Percentiles rank a stretch among this genome's conserved stretches.
Evolutionary conservation across 1,140 invertebrate species (phyloP).

Genomic region (Philopotamus ludificatus): DNA sequence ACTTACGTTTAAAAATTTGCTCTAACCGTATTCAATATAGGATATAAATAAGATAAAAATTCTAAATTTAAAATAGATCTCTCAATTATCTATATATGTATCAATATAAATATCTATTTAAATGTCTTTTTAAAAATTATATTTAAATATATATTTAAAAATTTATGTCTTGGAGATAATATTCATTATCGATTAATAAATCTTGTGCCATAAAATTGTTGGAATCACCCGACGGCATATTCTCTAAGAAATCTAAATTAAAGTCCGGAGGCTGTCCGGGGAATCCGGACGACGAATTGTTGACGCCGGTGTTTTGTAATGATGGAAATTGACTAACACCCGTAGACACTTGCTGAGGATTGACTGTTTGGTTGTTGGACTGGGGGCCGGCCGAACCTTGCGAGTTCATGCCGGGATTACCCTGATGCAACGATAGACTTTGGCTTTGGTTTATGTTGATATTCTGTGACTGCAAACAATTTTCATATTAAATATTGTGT

Average conservation of each 20-base stretch:
- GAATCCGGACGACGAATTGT: conserved; percentile 56
- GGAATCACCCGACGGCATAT: conserved; percentile 67
- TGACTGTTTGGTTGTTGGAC: conserved; percentile 28
- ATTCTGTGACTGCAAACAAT: conserved; percentile 57
- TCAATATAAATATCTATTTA: too few species aligned
- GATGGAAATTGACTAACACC: conserved; percentile 46
- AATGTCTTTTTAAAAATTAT: too few species aligned
- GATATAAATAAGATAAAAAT: too few species aligned
- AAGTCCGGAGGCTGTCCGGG: conserved; percentile 65
- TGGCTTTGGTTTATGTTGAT: conserved; percentile 67
- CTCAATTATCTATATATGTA: too few species aligned
- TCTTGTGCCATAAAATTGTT: conserved; percentile 74
- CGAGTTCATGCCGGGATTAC: conserved; percentile 15
- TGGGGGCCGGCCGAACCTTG: conserved; percentile 3
- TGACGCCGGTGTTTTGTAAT: conserved; percentile 51
- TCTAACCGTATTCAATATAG: too few species aligned
- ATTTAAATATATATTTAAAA: too few species aligned
- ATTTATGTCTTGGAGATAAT: conserved; percentile 52
- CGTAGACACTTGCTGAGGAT: conserved; percentile 41
- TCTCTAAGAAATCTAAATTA: conserved; percentile 77
- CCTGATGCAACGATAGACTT: conserved; percentile 61
- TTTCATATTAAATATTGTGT: conserved; percentile 9
- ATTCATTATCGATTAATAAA: conserved; percentile 56
- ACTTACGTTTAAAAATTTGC: too few species aligned
- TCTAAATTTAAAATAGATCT: too few species aligned